These are phyloP conservation scores for Edolisoma coerulescens DNA, from an alignment of 2,113 vertebrate species.

Conservation along the genomic window DNA sequence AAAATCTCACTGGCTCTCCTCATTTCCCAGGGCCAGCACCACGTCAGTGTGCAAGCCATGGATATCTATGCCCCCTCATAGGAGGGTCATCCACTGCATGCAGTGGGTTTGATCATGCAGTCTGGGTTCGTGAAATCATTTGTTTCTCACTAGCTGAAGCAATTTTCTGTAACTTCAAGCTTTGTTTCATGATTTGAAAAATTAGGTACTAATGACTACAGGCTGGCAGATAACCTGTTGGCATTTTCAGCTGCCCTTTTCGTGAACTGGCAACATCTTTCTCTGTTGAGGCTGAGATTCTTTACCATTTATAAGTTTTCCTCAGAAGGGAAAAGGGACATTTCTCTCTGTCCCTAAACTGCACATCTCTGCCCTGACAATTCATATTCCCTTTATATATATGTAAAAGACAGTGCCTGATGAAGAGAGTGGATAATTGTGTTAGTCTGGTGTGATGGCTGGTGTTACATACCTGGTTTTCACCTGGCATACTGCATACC, in stretches of 20 bases:
- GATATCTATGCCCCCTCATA: accelerated
- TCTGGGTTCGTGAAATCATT: background rate
- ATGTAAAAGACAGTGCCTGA: background rate
- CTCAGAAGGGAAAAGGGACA: background rate
- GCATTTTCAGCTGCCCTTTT: background rate
- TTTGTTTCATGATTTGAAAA: background rate
- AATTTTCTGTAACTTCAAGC: background rate
- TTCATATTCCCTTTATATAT: background rate
- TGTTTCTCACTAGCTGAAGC: background rate
- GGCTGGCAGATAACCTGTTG: background rate
- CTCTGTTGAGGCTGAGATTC: background rate
- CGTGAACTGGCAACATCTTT: background rate
- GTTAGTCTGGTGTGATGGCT: background rate
- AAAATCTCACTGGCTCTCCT: background rate
- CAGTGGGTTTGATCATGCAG: background rate
- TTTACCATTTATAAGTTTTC: background rate
- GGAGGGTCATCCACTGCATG: background rate
- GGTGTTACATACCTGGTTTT: background rate
- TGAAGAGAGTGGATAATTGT: background rate
- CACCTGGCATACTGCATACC: background rate
- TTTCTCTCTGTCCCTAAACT: background rate
- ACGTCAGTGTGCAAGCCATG: background rate
- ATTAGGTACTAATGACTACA: background rate
- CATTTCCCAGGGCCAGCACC: background rate
- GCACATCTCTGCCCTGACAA: background rate